A percentile compares a stretch with the other conserved stretches of the same genome.
Conservation (phyloP, 92 coral and sea anemone species). For the Ricordea florida region DNA sequence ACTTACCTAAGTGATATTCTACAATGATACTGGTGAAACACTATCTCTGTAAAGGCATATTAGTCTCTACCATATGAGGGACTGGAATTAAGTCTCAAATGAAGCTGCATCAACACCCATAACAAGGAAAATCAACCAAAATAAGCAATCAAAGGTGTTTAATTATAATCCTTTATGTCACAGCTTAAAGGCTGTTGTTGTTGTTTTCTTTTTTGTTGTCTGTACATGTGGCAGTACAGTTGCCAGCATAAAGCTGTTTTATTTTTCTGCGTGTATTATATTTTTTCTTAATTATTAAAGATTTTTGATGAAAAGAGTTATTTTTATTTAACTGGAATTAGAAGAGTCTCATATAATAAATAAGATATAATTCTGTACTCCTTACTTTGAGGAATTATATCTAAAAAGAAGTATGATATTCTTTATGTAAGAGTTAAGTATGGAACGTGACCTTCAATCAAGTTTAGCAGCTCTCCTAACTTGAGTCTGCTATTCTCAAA, state of each 20-base stretch:
- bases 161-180: too few relatives aligned
- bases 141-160: not conserved
- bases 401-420: not conserved
- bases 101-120: not conserved
- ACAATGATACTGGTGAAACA: not conserved
- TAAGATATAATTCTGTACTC: not conserved
- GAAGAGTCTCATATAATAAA: not conserved
- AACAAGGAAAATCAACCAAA: not conserved
- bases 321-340: slow-evolving; percentile 12
- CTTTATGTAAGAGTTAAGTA: not conserved
- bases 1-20: slow-evolving; percentile 1
- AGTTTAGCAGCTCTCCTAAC: slow-evolving; percentile 10
- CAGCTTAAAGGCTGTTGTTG: slow-evolving; percentile 3
- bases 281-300: not conserved
- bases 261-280: not conserved
- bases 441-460: slow-evolving; percentile 3
- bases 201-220: too few relatives aligned
- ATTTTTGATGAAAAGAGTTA: not conserved
- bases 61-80: not conserved
- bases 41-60: not conserved
- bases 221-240: slow-evolving; percentile 4
- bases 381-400: not conserved
- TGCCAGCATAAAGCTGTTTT: slow-evolving; percentile 1
- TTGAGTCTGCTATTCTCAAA: not conserved
- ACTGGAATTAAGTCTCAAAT: not conserved